Evolutionary conservation across 2,113 vertebrate species (phyloP).

Genomic region (Pipa parva): DNA sequence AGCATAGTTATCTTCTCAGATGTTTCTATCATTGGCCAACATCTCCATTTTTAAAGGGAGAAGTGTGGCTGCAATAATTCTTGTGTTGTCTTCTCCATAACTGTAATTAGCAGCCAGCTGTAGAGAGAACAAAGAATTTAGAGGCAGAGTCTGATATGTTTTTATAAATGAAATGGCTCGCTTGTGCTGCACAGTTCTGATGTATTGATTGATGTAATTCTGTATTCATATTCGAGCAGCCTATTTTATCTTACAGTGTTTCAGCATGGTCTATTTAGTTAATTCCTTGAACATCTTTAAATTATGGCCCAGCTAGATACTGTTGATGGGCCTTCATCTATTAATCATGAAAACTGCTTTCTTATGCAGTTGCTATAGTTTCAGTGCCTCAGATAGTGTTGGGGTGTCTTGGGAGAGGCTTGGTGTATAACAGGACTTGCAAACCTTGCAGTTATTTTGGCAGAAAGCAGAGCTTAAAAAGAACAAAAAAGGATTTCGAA

Average conservation of each 20-base stretch:
- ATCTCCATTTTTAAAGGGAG: neutral
- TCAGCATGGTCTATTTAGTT: conserved; percentile 55
- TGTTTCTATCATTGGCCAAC: neutral
- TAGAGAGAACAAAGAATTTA: conserved; percentile 13
- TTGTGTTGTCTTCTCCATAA: conserved; percentile 4
- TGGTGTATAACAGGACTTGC: conserved; percentile 64
- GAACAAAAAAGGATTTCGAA: conserved; percentile 52
- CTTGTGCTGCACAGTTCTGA: neutral
- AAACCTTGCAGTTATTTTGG: conserved; percentile 68
- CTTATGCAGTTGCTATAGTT: conserved; percentile 99
- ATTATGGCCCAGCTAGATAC: conserved; percentile 73
- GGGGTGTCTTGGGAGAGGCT: conserved; percentile 85
- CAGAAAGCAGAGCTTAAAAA: conserved; percentile 51
- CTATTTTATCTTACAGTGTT: conserved; percentile 42
- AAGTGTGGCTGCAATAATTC: neutral
- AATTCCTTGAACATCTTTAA: conserved; percentile 63
- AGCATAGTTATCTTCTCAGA: neutral
- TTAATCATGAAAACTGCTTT: conserved; percentile 98
- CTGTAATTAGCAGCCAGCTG: conserved; percentile 9
- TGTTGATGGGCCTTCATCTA: conserved; percentile 92
- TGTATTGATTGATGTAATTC: conserved; percentile 3
- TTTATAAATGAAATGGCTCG: neutral
- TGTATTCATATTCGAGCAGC: neutral
- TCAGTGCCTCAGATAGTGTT: conserved; percentile 89
- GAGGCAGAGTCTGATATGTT: neutral